These are phyloP conservation scores for Antedon mediterranea DNA, from an alignment of 53 echinoderm and acorn worm genomes.

Conservation along the genomic window DNA sequence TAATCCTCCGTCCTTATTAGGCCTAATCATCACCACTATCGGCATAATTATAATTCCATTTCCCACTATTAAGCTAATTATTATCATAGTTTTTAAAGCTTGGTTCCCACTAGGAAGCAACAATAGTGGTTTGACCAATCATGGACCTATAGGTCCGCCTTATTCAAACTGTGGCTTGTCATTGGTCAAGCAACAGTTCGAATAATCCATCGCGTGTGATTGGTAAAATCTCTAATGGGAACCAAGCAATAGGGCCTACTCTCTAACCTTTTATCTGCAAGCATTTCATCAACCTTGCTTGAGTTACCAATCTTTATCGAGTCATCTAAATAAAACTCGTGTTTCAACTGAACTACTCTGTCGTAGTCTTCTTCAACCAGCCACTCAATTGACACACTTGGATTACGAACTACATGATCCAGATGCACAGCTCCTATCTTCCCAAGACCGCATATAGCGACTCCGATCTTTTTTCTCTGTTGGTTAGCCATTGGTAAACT, in stretches of 20 bases:
- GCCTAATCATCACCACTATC: too few relatives aligned
- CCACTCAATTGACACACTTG: slow-evolving; percentile 35
- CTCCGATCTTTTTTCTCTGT: not conserved
- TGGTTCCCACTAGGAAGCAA: too few relatives aligned
- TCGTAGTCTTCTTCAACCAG: slow-evolving; percentile 50
- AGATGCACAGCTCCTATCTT: slow-evolving; percentile 54
- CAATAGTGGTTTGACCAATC: too few relatives aligned
- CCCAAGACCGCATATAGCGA: slow-evolving; percentile 79
- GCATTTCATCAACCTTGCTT: slow-evolving; percentile 19
- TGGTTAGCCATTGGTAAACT: not conserved
- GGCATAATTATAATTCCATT: too few relatives aligned
- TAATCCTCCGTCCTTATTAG: too few relatives aligned
- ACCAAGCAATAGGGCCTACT: not conserved
- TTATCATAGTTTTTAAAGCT: too few relatives aligned
- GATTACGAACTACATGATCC: slow-evolving; percentile 21
- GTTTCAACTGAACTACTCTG: slow-evolving; percentile 13
- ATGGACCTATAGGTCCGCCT: too few relatives aligned
- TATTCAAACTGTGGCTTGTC: too few relatives aligned
- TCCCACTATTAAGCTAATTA: too few relatives aligned
- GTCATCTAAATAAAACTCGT: slow-evolving; percentile 9
- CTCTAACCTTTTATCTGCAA: slow-evolving; percentile 43
- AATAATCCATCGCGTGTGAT: too few relatives aligned
- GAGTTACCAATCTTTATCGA: slow-evolving; percentile 10
- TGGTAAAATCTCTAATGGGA: too few relatives aligned
- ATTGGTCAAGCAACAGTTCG: too few relatives aligned